A percentile compares a stretch with the other conserved stretches of the same genome.
phyloP scores from a whole-genome alignment of 2,888 invertebrate genomes.

The Iphiclides podalirius region DNA sequence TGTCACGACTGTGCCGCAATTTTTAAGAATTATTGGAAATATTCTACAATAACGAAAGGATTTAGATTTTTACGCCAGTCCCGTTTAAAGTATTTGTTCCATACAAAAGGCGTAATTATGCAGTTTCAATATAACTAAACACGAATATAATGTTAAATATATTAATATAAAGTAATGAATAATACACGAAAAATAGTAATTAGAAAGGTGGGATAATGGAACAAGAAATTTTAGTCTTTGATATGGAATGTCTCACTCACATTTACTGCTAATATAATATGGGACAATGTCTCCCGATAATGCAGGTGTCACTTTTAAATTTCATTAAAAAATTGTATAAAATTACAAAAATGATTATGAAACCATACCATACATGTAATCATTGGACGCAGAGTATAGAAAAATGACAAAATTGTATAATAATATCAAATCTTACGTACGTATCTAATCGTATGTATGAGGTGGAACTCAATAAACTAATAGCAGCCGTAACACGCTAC shows the following conservation, averaged over 20 bases:
- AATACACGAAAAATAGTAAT: not conserved
- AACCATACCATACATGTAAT: conserved; percentile 61
- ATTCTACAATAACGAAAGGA: too few relatives aligned
- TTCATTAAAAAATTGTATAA: conserved; percentile 75
- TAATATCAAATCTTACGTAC: conserved; percentile 67
- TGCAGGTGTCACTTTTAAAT: conserved; percentile 68
- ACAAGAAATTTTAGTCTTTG: conserved; percentile 37
- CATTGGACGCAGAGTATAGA: conserved; percentile 56
- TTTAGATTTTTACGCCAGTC: not conserved
- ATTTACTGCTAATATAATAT: conserved; percentile 60
- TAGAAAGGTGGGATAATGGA: conserved; percentile 19
- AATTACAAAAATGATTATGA: conserved; percentile 76
- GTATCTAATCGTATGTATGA: conserved; percentile 52
- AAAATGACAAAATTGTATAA: conserved; percentile 67
- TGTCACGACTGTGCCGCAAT: conserved; percentile 3
- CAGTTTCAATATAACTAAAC: not conserved
- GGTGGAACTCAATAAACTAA: conserved; percentile 59
- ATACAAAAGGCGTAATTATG: not conserved
- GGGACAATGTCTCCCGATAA: conserved; percentile 51
- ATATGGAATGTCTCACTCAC: conserved; percentile 79
- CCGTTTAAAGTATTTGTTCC: too few relatives aligned
- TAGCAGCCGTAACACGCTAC: conserved; percentile 48
- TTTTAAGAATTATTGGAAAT: conserved; percentile 2
- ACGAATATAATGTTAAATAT: not conserved
- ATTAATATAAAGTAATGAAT: not conserved